Evolutionary conservation across 2,113 vertebrate species (phyloP), one percentile per base, ranked within the genome.

Genomic region (Phodopus roborovskii): DNA sequence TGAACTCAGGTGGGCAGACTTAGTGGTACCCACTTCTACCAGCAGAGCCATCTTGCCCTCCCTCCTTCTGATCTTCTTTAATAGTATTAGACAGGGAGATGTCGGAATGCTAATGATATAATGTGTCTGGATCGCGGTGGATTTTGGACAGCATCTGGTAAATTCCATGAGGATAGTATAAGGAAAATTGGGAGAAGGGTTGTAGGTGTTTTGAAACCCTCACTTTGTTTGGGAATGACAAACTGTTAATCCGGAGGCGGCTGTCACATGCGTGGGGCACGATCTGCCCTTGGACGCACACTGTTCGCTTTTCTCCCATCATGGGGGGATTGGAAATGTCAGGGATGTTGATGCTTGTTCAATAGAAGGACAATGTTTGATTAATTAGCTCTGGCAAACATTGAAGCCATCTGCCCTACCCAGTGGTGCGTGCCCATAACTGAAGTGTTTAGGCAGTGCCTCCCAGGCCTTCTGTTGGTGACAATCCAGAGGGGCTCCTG

Each of bases 311-410:
- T 89, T 60, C n/a, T 56, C 30, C 85, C 68, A 1, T 90, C 68
- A 30, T n/a, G 33, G 64, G 94, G 70, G 48, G 60, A 5, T n/a
- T 86, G 50, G 79, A 90, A 92, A 58, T 90, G 45, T 75, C 36
- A 86, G 86, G 92, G 50, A 17, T 78, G 8, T 64, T 36, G 42
- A 33, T 91, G 56, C 78, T 85, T 88, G 45, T 83, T 92, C 62
- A 89, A 0, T 89, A 75, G 73, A 96, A 90, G n/a, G 77, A 86
- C 36, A 45, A 36, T 90, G 71, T 85, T 92, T 96, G 83, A 90
- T 93, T n/a, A 84, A 94, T 94, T 84, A 87, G 28, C 62, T 75
- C 84, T 85, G 48, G 94, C 73, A 83, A 86, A 93, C 75, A 92
- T 68, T 26, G 93, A 93, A 94, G 73, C 62, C 1, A 0, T 74